Conservation (phyloP, 2,888 invertebrate species). For the Rhingia rostrata region DNA sequence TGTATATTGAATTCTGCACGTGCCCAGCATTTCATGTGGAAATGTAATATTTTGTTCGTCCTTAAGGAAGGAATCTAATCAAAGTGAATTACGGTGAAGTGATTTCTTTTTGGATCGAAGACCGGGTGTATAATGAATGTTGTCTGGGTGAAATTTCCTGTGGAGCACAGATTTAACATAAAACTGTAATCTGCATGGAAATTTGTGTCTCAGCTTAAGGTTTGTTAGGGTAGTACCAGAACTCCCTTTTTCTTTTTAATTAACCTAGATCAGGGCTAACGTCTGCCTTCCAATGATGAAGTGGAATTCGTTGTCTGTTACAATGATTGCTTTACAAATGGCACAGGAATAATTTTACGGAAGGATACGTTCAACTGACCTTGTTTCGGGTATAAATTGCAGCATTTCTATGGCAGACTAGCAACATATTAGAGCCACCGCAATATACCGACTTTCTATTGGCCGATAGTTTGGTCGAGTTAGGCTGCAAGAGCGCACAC, state of each 20-base stretch:
- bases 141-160: not conserved
- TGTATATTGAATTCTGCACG: slow-evolving; percentile 67
- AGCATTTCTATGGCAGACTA: too few species aligned
- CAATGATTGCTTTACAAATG: too few species aligned
- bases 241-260: not conserved
- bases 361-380: too few species aligned
- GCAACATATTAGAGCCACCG: too few species aligned
- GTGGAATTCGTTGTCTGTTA: too few species aligned
- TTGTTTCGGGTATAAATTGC: too few species aligned
- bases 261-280: not conserved
- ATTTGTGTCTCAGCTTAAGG: not conserved
- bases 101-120: slow-evolving; percentile 53
- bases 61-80: slow-evolving; percentile 64
- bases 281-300: not conserved
- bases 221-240: not conserved
- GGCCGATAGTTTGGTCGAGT: too few species aligned
- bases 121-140: not conserved
- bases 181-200: slow-evolving; percentile 4
- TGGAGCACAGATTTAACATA: slow-evolving; percentile 34
- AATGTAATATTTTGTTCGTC: slow-evolving; percentile 47
- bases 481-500: too few species aligned
- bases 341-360: too few species aligned
- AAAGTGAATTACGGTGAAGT: slow-evolving; percentile 66
- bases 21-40: slow-evolving; percentile 61
- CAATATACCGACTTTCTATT: too few species aligned